These are phyloP conservation scores for Polietes domitor DNA, from an alignment of 2,888 invertebrate genomes.

Conservation along the genomic window DNA sequence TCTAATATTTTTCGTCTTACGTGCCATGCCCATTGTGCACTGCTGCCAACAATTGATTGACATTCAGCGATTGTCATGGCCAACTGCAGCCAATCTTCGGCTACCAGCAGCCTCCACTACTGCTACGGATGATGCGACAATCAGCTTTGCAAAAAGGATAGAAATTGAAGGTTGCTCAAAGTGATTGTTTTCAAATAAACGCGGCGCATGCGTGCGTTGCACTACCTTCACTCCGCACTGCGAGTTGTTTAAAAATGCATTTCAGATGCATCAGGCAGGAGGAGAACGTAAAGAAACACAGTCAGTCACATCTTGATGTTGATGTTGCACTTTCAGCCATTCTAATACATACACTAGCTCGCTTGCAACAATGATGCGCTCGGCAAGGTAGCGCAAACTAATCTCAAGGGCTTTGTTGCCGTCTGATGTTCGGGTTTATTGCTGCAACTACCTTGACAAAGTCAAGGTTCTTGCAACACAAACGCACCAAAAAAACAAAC, in stretches of 20 bases:
- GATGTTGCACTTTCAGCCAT: background rate
- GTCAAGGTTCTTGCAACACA: background rate
- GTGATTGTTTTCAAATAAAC: slow-evolving; percentile 21
- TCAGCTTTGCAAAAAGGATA: background rate
- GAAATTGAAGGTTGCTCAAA: slow-evolving; percentile 10
- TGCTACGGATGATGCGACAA: background rate
- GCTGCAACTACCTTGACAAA: slow-evolving; percentile 59
- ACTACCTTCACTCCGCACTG: background rate
- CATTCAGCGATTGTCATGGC: slow-evolving; percentile 3
- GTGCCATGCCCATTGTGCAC: background rate
- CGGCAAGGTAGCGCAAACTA: background rate
- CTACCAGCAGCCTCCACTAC: background rate
- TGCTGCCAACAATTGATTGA: slow-evolving; percentile 3
- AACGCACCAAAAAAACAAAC: too few relatives aligned
- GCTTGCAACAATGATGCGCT: background rate
- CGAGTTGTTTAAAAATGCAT: slow-evolving; percentile 25
- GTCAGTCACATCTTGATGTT: background rate
- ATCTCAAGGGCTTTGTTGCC: slow-evolving; percentile 57
- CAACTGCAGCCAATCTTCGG: background rate
- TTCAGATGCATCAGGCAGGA: background rate
- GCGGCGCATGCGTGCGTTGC: slow-evolving; percentile 10
- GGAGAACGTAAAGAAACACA: background rate
- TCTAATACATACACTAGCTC: background rate
- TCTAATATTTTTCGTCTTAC: too few relatives aligned
- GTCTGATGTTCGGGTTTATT: slow-evolving; percentile 23